phyloP scores from a whole-genome alignment of 2,113 vertebrate species.

The Todiramphus chloris region DNA sequence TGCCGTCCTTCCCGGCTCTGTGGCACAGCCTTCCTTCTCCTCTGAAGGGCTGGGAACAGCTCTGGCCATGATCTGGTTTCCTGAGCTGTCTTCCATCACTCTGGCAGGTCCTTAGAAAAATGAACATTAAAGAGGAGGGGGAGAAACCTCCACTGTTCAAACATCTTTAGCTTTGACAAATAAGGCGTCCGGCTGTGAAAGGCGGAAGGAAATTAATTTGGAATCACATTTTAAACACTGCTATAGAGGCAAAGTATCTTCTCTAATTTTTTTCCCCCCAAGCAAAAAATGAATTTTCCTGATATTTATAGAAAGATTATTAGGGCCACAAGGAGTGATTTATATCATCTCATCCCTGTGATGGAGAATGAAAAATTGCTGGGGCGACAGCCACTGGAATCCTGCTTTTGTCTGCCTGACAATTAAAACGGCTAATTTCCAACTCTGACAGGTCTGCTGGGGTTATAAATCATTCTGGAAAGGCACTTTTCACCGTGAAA shows the following conservation, averaged over 20 bases:
- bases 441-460: background rate
- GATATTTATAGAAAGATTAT: conserved; percentile 83
- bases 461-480: conserved; percentile 52
- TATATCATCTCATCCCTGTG: conserved; percentile 68
- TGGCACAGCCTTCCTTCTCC: background rate
- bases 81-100: conserved; percentile 13
- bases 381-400: conserved; percentile 11
- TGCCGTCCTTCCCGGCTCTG: background rate
- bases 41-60: background rate
- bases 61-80: background rate
- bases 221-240: conserved; percentile 76
- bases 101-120: conserved; percentile 48
- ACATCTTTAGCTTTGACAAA: conserved; percentile 77
- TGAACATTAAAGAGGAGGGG: conserved; percentile 15
- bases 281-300: conserved; percentile 61
- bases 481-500: conserved; percentile 30
- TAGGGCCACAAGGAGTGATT: conserved; percentile 72
- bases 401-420: conserved; percentile 39
- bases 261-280: conserved; percentile 11
- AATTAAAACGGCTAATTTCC: conserved; percentile 73
- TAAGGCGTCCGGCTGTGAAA: conserved; percentile 64
- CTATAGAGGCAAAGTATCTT: conserved; percentile 62
- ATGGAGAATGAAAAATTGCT: conserved; percentile 57
- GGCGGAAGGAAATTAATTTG: conserved; percentile 78
- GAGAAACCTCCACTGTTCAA: conserved; percentile 36